phyloP scores from a whole-genome alignment of 92 coral and sea anemone genomes.

The Nematostella vectensis region DNA sequence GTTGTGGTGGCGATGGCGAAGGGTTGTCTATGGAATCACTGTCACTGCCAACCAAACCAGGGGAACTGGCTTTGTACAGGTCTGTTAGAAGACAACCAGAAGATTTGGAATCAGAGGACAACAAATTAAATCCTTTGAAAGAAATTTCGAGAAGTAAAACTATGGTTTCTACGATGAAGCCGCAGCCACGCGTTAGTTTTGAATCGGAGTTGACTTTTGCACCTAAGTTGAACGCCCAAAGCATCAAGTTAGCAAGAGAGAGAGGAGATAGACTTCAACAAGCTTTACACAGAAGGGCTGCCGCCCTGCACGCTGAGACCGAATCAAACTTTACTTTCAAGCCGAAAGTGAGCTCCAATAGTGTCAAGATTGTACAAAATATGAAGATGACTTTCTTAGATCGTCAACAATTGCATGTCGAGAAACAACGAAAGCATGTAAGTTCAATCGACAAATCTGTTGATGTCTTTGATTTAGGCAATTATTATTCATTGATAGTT shows the following conservation, averaged over 20 bases:
- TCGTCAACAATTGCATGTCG: constrained; percentile 88
- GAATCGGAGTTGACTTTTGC: constrained; percentile 92
- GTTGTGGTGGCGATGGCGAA: constrained; percentile 26
- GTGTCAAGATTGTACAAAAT: constrained; percentile 81
- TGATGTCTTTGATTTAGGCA: background rate
- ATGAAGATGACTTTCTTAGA: constrained; percentile 89
- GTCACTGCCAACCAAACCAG: constrained; percentile 49
- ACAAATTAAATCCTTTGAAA: constrained; percentile 48
- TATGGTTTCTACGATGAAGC: constrained; percentile 53
- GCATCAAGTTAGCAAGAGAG: constrained; percentile 87
- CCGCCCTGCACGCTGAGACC: constrained; percentile 41
- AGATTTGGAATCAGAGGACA: constrained; percentile 13
- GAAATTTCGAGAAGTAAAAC: constrained; percentile 35
- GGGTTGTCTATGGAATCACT: constrained; percentile 43
- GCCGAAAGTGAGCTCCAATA: constrained; percentile 89
- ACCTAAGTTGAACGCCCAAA: constrained; percentile 79
- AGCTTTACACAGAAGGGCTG: constrained; percentile 33
- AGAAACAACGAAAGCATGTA: constrained; percentile 77
- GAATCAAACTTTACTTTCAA: constrained; percentile 80
- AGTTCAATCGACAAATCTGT: constrained; percentile 30
- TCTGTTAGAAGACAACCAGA: constrained; percentile 36
- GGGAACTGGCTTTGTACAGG: constrained; percentile 46
- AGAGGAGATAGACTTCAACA: constrained; percentile 43
- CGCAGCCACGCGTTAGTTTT: constrained; percentile 49
- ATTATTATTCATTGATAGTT: background rate